Evolutionary conservation across 2,797 vertebrate species (phyloP).

Genomic region (Heliangelus exortis): DNA sequence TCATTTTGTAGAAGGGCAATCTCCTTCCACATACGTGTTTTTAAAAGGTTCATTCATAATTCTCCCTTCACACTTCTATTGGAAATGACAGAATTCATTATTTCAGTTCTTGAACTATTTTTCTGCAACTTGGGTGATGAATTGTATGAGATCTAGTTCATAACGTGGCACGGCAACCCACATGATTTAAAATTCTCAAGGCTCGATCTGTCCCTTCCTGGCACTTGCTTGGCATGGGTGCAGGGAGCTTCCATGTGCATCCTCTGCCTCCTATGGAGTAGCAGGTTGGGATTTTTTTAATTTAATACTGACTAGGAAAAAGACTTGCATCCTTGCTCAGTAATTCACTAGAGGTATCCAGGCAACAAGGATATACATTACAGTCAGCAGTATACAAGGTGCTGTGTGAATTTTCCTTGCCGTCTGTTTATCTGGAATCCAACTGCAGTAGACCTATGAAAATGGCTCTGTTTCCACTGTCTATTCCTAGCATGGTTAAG

Average conservation of each 20-base stretch:
- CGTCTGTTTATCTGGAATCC: background rate
- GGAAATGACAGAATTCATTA: slow-evolving; percentile 79
- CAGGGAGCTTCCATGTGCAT: slow-evolving; percentile 8
- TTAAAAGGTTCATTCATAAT: slow-evolving; percentile 80
- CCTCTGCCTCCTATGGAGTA: background rate
- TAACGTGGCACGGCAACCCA: slow-evolving; percentile 59
- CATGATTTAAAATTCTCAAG: slow-evolving; percentile 67
- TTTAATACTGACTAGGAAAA: slow-evolving; percentile 15
- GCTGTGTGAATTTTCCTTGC: background rate
- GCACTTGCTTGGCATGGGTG: background rate
- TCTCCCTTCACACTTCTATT: slow-evolving; percentile 77
- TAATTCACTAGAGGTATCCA: slow-evolving; percentile 58
- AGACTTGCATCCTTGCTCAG: background rate
- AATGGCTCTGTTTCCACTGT: background rate
- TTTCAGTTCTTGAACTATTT: slow-evolving; percentile 76
- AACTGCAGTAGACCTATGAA: background rate
- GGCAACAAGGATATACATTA: slow-evolving; percentile 42
- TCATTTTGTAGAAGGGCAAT: slow-evolving; percentile 77
- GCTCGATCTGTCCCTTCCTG: slow-evolving; percentile 44
- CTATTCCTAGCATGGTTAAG: background rate
- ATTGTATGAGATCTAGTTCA: slow-evolving; percentile 71
- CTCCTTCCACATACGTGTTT: slow-evolving; percentile 72
- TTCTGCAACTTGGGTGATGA: slow-evolving; percentile 74
- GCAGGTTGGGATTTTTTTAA: slow-evolving; percentile 16
- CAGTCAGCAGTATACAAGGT: background rate